Conservation (phyloP, 1,140 invertebrate species). For the Doryteuthis pealeii region DNA sequence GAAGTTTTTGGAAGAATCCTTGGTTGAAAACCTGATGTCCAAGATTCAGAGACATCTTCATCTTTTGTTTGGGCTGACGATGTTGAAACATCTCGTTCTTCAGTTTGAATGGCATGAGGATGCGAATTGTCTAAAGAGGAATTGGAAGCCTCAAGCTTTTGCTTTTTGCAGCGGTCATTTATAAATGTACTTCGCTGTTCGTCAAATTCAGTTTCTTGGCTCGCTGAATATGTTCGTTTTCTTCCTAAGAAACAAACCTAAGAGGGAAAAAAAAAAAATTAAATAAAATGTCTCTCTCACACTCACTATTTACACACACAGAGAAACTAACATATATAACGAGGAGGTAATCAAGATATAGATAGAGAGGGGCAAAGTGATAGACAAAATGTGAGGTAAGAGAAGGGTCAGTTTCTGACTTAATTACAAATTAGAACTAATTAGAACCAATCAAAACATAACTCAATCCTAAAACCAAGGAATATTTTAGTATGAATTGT, state of each 20-base stretch:
- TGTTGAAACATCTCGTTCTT: neutral
- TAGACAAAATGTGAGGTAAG: too few relatives aligned
- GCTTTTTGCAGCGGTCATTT: slow-evolving; percentile 24
- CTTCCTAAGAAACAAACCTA: slow-evolving; percentile 76
- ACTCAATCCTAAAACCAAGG: too few relatives aligned
- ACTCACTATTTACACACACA: too few relatives aligned
- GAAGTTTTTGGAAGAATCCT: slow-evolving; percentile 72
- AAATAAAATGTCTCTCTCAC: too few relatives aligned
- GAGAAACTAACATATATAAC: too few relatives aligned
- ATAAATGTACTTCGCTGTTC: slow-evolving; percentile 38
- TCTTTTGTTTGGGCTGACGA: neutral
- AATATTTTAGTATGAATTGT: too few relatives aligned
- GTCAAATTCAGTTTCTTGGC: slow-evolving; percentile 38
- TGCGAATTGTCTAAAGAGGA: neutral
- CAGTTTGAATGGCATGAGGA: neutral
- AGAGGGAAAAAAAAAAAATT: slow-evolving; percentile 18
- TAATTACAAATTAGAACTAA: too few relatives aligned
- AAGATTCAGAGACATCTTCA: slow-evolving; percentile 32
- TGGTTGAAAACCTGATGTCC: slow-evolving; percentile 68
- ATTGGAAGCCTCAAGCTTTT: neutral
- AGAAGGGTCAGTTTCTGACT: too few relatives aligned
- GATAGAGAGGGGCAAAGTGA: too few relatives aligned
- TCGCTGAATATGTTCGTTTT: slow-evolving; percentile 58
- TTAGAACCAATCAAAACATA: too few relatives aligned
- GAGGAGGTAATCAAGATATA: too few relatives aligned